Evolutionary conservation across 2,797 vertebrate genomes (phyloP).

Genomic region (Trematomus bernacchii): DNA sequence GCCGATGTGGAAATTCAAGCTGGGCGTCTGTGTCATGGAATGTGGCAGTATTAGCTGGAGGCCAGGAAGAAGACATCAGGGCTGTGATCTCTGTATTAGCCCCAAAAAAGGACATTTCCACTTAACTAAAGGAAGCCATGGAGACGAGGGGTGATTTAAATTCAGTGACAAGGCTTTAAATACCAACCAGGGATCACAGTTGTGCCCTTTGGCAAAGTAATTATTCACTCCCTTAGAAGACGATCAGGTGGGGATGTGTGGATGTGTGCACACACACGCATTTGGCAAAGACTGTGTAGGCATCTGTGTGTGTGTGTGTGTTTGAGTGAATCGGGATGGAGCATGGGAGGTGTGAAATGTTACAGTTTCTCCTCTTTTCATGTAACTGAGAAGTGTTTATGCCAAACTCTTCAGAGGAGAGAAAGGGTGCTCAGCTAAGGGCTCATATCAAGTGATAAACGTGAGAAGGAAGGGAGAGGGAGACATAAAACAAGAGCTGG

Average conservation of each 20-base stretch:
- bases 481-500: constrained; percentile 62
- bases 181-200: constrained; percentile 83
- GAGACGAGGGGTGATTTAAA: constrained; percentile 82
- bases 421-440: constrained; percentile 32
- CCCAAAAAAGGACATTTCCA: constrained; percentile 77
- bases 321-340: constrained; percentile 40
- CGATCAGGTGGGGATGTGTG: constrained; percentile 63
- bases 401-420: constrained; percentile 65
- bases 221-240: constrained; percentile 83
- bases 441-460: constrained; percentile 53
- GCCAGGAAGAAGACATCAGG: constrained; percentile 59
- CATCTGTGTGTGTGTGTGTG: constrained; percentile 37
- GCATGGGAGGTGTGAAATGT: constrained; percentile 73
- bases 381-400: constrained; percentile 75
- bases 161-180: constrained; percentile 85
- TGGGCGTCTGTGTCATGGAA: constrained; percentile 33
- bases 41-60: constrained; percentile 47
- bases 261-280: constrained; percentile 19
- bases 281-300: constrained; percentile 31
- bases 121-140: constrained; percentile 73
- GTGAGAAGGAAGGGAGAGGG: constrained; percentile 31
- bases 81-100: constrained; percentile 76
- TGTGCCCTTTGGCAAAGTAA: constrained; percentile 85
- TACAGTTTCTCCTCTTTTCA: constrained; percentile 72
- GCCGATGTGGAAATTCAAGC: constrained; percentile 43